Evolutionary conservation across 2,113 vertebrate genomes (phyloP).

Genomic region (Notechis scutatus): DNA sequence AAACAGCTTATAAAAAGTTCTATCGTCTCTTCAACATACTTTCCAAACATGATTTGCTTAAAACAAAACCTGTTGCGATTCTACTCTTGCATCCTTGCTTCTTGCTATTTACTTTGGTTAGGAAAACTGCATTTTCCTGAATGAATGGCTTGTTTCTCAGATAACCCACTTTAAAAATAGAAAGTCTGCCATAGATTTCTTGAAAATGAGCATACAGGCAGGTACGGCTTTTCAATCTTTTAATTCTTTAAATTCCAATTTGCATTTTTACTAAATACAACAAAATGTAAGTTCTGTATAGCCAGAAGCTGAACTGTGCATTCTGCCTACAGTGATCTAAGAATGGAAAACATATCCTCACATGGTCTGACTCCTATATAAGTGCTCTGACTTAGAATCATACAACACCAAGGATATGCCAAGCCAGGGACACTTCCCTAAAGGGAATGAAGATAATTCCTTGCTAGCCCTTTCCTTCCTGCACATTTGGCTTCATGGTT

Average conservation of each 20-base stretch:
- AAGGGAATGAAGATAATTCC: background rate
- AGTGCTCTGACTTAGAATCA: background rate
- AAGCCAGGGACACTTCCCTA: background rate
- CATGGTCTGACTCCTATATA: background rate
- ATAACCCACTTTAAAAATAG: background rate
- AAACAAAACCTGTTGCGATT: background rate
- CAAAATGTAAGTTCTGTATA: background rate
- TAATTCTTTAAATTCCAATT: background rate
- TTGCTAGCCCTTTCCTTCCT: background rate
- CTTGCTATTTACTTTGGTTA: background rate
- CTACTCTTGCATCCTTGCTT: background rate
- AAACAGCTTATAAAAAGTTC: conserved; percentile 23
- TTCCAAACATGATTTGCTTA: background rate
- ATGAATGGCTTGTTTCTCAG: background rate
- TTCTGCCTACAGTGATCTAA: background rate
- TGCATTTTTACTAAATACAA: background rate
- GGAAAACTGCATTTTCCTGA: background rate
- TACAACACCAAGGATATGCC: background rate
- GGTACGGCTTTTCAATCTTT: background rate
- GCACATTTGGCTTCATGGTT: background rate
- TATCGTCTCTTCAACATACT: conserved; percentile 18
- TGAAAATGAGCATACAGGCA: background rate
- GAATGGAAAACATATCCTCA: background rate
- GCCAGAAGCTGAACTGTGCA: no score
- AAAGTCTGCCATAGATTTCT: background rate